Percentiles rank a stretch among this genome's conserved stretches.
phyloP scores from a whole-genome alignment of 2,797 vertebrate genomes.

The Rhincodon typus region DNA sequence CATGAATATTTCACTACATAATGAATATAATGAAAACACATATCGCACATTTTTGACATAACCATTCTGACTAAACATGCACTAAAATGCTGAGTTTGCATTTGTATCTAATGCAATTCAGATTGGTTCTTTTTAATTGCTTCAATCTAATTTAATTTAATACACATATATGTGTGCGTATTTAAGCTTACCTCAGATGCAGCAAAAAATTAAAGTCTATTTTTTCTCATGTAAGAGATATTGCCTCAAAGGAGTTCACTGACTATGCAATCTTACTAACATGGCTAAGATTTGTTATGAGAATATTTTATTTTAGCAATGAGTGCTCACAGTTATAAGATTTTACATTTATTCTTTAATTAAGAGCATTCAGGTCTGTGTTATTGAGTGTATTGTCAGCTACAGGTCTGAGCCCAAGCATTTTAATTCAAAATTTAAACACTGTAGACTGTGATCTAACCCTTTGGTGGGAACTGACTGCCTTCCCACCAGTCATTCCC shows the following conservation, averaged over 20 bases:
- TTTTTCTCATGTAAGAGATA: neutral
- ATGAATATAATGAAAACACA: conserved; percentile 4
- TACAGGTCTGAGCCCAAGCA: neutral
- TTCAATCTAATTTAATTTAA: conserved; percentile 9
- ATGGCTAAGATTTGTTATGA: neutral
- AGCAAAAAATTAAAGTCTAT: neutral
- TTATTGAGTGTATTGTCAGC: neutral
- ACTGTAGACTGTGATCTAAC: neutral
- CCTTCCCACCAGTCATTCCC: neutral
- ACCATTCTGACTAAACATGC: conserved; percentile 22
- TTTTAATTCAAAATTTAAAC: neutral
- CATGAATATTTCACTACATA: conserved; percentile 28
- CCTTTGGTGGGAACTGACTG: no score
- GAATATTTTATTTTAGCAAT: neutral
- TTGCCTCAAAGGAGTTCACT: neutral
- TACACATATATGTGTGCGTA: neutral
- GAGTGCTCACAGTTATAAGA: neutral
- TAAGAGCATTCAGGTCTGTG: neutral
- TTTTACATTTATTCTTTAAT: neutral
- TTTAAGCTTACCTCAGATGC: neutral
- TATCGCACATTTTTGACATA: neutral
- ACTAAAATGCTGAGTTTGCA: neutral
- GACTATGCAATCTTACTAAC: neutral
- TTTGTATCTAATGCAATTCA: neutral
- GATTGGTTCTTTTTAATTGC: neutral